Conservation (phyloP, 92 coral and sea anemone genomes). For the Montipora capitata region DNA sequence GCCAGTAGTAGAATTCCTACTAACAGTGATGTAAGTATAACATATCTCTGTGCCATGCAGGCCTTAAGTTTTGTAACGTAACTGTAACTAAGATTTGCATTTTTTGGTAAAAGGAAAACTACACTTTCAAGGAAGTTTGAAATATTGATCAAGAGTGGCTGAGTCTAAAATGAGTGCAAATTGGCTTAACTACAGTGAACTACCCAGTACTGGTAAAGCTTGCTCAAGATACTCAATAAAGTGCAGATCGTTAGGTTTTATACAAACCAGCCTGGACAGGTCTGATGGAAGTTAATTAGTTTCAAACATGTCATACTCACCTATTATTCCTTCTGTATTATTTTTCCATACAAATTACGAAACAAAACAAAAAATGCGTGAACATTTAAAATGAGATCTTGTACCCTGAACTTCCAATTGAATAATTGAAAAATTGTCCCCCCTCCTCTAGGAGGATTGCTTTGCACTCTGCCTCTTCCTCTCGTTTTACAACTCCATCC, state of each 20-base stretch:
- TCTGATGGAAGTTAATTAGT: slow-evolving; percentile 9
- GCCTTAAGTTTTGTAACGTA: slow-evolving; percentile 25
- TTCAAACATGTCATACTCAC: not conserved
- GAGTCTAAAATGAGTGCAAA: slow-evolving; percentile 15
- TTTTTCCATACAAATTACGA: not conserved
- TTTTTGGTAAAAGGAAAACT: slow-evolving; percentile 3
- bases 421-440: not conserved
- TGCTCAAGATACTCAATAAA: not conserved
- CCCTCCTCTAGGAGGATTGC: too few relatives aligned
- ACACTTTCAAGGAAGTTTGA: not conserved
- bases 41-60: slow-evolving; percentile 19
- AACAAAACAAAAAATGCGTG: not conserved
- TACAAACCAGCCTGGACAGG: slow-evolving; percentile 9
- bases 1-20: slow-evolving; percentile 17
- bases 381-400: not conserved
- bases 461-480: too few relatives aligned
- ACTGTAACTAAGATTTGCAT: not conserved
- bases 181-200: not conserved
- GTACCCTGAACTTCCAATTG: not conserved
- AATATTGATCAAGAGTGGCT: slow-evolving; percentile 9
- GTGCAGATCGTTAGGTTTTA: not conserved
- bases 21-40: slow-evolving; percentile 26
- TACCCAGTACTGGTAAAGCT: slow-evolving; percentile 8
- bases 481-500: too few relatives aligned
- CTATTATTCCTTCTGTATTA: slow-evolving; percentile 4